Conservation (phyloP, 2,888 invertebrate genomes). For the Ichneumoninae sp. region DNA sequence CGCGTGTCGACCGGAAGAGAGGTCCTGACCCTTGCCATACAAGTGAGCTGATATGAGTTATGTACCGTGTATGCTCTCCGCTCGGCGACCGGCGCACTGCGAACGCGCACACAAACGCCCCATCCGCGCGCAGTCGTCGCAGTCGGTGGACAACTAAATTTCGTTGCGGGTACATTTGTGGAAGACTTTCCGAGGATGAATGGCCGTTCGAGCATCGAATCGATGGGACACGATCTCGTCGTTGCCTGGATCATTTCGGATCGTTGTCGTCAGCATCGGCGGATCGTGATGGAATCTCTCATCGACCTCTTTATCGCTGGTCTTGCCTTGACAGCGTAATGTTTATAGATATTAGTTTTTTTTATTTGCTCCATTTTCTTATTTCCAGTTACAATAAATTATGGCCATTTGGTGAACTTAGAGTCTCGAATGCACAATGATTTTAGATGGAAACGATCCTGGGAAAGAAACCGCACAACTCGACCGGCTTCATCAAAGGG, state of each 20-base stretch:
- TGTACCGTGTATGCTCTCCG: conserved; percentile 42
- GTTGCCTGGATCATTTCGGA: not conserved
- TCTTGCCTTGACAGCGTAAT: not conserved
- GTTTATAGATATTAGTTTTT: not conserved
- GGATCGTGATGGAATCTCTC: not conserved
- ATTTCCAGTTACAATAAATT: not conserved
- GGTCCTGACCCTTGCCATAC: conserved; percentile 62
- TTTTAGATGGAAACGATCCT: not conserved
- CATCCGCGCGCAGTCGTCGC: conserved; percentile 18
- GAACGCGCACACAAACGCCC: conserved; percentile 13
- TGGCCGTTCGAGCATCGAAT: not conserved
- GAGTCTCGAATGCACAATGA: not conserved
- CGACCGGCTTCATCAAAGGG: too few relatives aligned
- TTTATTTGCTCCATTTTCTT: not conserved
- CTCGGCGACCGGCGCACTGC: conserved; percentile 17
- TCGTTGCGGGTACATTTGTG: conserved; percentile 21
- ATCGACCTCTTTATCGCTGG: not conserved
- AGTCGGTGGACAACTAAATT: conserved; percentile 58
- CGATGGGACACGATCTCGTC: not conserved
- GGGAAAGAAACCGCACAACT: too few relatives aligned
- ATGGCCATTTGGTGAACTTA: not conserved
- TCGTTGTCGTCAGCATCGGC: not conserved
- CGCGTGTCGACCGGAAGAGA: conserved; percentile 69
- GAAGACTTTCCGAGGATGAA: not conserved
- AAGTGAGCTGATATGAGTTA: conserved; percentile 60